Evolutionary conservation across 2,797 vertebrate genomes (phyloP).

Genomic region (Xenops minutus): DNA sequence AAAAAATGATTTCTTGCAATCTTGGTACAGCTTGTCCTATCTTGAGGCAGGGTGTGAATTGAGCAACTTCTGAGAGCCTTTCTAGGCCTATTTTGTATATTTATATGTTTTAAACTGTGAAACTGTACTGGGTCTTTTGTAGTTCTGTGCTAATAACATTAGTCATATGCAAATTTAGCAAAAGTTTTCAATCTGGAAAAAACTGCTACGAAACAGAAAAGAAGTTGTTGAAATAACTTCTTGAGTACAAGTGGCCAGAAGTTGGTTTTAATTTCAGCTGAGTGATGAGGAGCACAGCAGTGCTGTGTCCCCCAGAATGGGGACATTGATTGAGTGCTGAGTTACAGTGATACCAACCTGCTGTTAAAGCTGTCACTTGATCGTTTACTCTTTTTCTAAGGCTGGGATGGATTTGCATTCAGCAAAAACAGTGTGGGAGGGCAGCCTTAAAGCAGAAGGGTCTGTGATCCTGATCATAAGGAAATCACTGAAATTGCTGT

Average conservation of each 20-base stretch:
- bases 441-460: background rate
- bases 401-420: background rate
- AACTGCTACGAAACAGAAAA: background rate
- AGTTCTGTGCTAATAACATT: background rate
- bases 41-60: background rate
- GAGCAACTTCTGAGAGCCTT: background rate
- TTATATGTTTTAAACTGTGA: background rate
- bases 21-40: background rate
- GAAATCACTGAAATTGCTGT: background rate
- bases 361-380: background rate
- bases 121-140: background rate
- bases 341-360: background rate
- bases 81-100: background rate
- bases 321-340: background rate
- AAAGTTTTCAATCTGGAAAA: background rate
- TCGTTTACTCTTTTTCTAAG: background rate
- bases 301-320: background rate
- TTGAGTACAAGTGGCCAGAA: background rate
- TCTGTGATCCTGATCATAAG: background rate
- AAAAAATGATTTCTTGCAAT: background rate
- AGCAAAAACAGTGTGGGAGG: background rate
- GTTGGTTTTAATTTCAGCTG: background rate
- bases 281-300: background rate
- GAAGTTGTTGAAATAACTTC: background rate
- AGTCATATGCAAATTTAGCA: background rate